These are phyloP conservation scores for Plestiodon gilberti DNA, from an alignment of 2,113 vertebrate genomes.

Conservation along the genomic window DNA sequence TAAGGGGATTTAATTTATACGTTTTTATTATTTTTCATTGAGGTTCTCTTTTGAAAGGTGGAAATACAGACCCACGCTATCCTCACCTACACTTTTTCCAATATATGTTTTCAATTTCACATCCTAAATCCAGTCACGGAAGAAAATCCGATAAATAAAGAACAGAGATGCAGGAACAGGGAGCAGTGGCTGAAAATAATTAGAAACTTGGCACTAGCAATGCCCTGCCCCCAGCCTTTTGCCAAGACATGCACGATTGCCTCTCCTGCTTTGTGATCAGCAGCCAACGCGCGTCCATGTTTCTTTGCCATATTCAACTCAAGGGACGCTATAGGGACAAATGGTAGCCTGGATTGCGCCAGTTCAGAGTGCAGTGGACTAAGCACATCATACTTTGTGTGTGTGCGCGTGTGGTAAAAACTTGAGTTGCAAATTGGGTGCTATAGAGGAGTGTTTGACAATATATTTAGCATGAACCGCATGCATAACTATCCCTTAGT, in stretches of 20 bases:
- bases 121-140: neutral
- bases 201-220: neutral
- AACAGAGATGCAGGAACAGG: conserved; percentile 12
- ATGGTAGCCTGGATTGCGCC: neutral
- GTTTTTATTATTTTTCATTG: neutral
- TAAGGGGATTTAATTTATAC: neutral
- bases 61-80: neutral
- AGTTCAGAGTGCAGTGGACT: too few species aligned
- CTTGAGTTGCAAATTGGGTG: neutral
- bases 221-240: neutral
- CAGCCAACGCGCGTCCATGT: neutral
- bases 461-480: neutral
- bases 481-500: neutral
- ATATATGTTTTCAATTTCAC: neutral
- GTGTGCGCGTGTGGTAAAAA: neutral
- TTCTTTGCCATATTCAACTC: neutral
- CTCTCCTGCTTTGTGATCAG: neutral
- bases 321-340: neutral
- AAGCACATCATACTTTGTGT: neutral
- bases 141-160: conserved; percentile 3
- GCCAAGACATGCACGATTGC: neutral
- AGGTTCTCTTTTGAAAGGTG: neutral
- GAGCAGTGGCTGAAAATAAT: neutral
- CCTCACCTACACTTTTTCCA: neutral
- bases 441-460: neutral